Conservation (phyloP, 2,888 invertebrate genomes). For the Ligdia adustata region DNA sequence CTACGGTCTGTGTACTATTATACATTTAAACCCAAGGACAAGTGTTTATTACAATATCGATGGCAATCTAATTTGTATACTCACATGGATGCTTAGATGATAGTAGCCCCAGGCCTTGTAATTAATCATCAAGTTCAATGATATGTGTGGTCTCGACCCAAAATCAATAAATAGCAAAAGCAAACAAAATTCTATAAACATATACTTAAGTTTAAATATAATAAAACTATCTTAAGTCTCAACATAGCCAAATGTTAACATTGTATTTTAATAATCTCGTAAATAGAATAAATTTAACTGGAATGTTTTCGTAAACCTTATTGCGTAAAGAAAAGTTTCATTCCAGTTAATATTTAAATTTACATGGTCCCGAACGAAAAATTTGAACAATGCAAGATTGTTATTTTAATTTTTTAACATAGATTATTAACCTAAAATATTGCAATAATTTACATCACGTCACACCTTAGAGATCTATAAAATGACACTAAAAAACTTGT, state of each 20-base stretch:
- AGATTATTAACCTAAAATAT: slow-evolving; percentile 34
- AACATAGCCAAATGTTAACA: slow-evolving; percentile 10
- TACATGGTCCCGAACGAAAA: slow-evolving; percentile 3
- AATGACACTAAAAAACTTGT: slow-evolving; percentile 17
- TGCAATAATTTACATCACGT: slow-evolving; percentile 18
- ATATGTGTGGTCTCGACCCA: too few relatives aligned
- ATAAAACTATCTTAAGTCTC: background rate
- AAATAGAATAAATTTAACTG: background rate
- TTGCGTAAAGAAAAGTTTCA: background rate
- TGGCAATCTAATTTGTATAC: too few relatives aligned
- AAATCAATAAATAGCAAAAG: slow-evolving; percentile 4
- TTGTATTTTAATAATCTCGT: background rate
- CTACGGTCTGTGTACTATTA: too few relatives aligned
- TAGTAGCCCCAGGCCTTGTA: too few relatives aligned
- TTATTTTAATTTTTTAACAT: background rate
- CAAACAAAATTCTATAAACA: background rate
- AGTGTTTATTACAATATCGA: too few relatives aligned
- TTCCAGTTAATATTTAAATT: background rate
- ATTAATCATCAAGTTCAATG: too few relatives aligned
- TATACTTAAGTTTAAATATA: background rate
- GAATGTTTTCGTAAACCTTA: background rate
- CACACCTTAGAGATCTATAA: slow-evolving; percentile 20
- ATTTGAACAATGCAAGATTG: background rate
- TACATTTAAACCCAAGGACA: too few relatives aligned
- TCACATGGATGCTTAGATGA: too few relatives aligned